Evolutionary conservation across 2,797 vertebrate genomes (phyloP).

Genomic region (Stomatorhinus walkeri): DNA sequence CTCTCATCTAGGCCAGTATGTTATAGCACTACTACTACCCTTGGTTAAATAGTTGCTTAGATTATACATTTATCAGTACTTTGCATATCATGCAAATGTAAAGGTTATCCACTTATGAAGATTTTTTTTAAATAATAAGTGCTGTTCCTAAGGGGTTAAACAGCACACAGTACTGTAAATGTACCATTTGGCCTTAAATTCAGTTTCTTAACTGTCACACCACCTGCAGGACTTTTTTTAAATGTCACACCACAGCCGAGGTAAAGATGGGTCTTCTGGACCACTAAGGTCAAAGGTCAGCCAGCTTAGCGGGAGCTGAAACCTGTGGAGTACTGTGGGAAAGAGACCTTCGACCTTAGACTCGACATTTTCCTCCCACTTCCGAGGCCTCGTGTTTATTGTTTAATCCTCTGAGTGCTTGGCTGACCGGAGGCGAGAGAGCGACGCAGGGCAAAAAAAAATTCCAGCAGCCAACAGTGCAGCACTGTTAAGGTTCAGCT

Average conservation of each 20-base stretch:
- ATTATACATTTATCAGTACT: background rate
- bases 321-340: slow-evolving; percentile 15
- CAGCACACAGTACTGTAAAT: background rate
- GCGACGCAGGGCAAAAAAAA: background rate
- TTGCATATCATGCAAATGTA: background rate
- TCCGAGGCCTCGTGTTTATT: slow-evolving; percentile 19
- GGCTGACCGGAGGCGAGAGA: background rate
- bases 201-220: background rate
- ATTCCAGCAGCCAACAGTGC: background rate
- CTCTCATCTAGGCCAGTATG: background rate
- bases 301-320: background rate
- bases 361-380: slow-evolving; percentile 10
- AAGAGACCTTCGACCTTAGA: slow-evolving; percentile 16
- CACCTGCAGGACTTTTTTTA: background rate
- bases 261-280: background rate
- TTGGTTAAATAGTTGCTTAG: background rate
- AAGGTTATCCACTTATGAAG: background rate
- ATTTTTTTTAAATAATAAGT: background rate
- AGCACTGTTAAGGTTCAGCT: background rate
- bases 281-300: background rate
- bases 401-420: slow-evolving; percentile 12
- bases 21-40: background rate
- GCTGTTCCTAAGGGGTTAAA: background rate
- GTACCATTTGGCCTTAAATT: background rate
- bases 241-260: background rate